Percentiles rank a stretch among this genome's conserved stretches.
These are phyloP conservation scores for Altica lythri DNA, from an alignment of 2,888 invertebrate species.

Conservation along the genomic window DNA sequence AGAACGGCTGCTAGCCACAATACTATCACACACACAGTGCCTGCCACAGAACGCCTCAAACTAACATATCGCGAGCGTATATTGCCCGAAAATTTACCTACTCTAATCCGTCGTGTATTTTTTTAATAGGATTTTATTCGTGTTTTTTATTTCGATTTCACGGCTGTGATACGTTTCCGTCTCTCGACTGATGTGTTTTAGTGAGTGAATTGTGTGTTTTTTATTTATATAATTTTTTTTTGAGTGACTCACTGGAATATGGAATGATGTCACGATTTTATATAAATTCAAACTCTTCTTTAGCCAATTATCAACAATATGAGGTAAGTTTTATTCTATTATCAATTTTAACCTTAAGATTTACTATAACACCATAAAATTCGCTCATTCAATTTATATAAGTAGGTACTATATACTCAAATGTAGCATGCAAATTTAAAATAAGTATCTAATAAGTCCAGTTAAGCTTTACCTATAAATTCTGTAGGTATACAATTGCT, in stretches of 20 bases:
- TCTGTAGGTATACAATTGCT: too few relatives aligned
- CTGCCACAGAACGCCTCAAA: slow-evolving; percentile 51
- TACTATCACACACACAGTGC: slow-evolving; percentile 50
- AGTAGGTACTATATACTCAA: too few relatives aligned
- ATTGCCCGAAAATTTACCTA: slow-evolving; percentile 19
- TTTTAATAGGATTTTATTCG: slow-evolving; percentile 5
- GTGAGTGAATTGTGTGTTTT: slow-evolving; percentile 36
- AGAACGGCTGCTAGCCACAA: slow-evolving; percentile 51
- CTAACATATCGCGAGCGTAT: slow-evolving; percentile 38
- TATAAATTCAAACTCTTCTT: slow-evolving; percentile 55
- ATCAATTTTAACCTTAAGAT: neutral
- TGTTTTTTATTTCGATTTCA: slow-evolving; percentile 5
- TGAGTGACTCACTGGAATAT: slow-evolving; percentile 42
- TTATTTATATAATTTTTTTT: slow-evolving; percentile 22
- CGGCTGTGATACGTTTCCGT: slow-evolving; percentile 30
- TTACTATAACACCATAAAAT: neutral
- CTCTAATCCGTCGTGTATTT: slow-evolving; percentile 25
- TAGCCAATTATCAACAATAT: slow-evolving; percentile 56
- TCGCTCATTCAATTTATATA: neutral
- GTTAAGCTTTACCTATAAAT: too few relatives aligned
- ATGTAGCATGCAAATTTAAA: too few relatives aligned
- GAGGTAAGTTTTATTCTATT: slow-evolving; percentile 50
- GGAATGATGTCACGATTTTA: slow-evolving; percentile 58
- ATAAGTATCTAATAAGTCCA: too few relatives aligned
- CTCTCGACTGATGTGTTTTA: slow-evolving; percentile 32